Percentiles rank a stretch among this genome's conserved stretches.
These are phyloP conservation scores for Sycophila texana DNA, from an alignment of 2,888 invertebrate genomes.

Conservation along the genomic window DNA sequence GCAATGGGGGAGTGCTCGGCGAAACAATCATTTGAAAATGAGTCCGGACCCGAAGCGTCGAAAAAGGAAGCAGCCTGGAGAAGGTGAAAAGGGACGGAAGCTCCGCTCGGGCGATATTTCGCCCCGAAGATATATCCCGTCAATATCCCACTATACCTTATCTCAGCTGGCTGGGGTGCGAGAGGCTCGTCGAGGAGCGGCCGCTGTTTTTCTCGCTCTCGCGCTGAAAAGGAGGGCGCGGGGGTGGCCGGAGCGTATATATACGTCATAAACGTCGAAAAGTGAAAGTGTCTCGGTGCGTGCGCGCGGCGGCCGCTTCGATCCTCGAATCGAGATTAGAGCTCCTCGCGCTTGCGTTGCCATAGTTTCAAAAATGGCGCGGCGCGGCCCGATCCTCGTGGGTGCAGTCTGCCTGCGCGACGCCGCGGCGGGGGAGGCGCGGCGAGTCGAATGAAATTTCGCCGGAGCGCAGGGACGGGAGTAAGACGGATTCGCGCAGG, in stretches of 20 bases:
- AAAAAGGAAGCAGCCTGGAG: too few relatives aligned
- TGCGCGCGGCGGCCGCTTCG: conserved; percentile 25
- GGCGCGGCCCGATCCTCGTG: conserved; percentile 10
- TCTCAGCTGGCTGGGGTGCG: too few relatives aligned
- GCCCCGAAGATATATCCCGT: too few relatives aligned
- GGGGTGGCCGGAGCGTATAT: too few relatives aligned
- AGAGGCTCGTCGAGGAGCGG: background rate
- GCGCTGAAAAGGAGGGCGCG: conserved; percentile 30
- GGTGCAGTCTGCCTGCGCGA: background rate
- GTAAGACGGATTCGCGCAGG: conserved; percentile 70
- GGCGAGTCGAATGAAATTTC: conserved; percentile 44
- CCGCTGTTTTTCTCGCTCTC: background rate
- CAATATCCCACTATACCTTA: too few relatives aligned
- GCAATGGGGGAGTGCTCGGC: too few relatives aligned
- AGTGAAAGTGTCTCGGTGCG: conserved; percentile 49
- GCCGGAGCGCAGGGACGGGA: conserved; percentile 58
- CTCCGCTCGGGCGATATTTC: too few relatives aligned
- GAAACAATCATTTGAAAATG: too few relatives aligned
- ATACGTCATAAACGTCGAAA: conserved; percentile 50
- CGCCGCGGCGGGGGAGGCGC: background rate
- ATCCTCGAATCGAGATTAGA: conserved; percentile 55
- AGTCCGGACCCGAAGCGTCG: too few relatives aligned
- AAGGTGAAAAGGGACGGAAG: too few relatives aligned
- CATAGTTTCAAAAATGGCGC: conserved; percentile 61
- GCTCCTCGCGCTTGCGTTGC: conserved; percentile 52